Base-by-base conservation (phyloP, 1,140 invertebrate species). In the Drosophila paulistorum region DNA sequence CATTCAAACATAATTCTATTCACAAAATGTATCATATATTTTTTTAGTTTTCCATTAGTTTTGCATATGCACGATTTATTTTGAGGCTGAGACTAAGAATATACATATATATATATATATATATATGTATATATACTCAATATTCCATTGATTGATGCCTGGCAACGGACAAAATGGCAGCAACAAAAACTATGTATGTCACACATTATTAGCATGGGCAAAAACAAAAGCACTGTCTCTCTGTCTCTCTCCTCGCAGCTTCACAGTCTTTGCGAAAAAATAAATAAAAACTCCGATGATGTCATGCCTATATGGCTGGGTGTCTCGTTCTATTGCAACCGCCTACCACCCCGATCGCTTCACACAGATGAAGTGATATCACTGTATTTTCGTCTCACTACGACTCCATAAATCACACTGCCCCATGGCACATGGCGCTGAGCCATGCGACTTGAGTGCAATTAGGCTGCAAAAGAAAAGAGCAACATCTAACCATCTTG, bases 391-490 rank as follows among this genome's bases (percentile, higher is more conserved):
- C 11, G 3, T 39, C 37, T 39, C 10, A 11, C 37, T 39, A 17
- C n/a, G 26, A 30, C n/a, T 10, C 23, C 62, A 64, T 64, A 64
- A 64, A 64, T 64, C 62, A 64, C 37, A 11, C 11, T 39, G 37
- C 37, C 37, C 37, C 37, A 39, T 39, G 37, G 37, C 37, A 39
- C 37, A 39, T 39, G 37, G 37, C 37, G 37, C 11, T 39, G 37
- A 39, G 37, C 37, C 37, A 39, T 39, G 37, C 37, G 37, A 39
- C 37, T 39, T 39, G 37, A 4, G 37, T 39, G 37, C 37, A 39
- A 39, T 39, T 39, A n/a, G 37, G 37, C 37, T 39, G 37, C 11
- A 39, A 39, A 39, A 39, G 9, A 35, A 1, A 17, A 17, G 17
- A 13, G 41, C 14, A 17, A 3, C n/a, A 39, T 11, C 37, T 5